Percentiles rank a stretch among this genome's conserved stretches.
These are phyloP conservation scores for Steinernema khuongi DNA, from an alignment of 1,140 invertebrate genomes.

Conservation along the genomic window DNA sequence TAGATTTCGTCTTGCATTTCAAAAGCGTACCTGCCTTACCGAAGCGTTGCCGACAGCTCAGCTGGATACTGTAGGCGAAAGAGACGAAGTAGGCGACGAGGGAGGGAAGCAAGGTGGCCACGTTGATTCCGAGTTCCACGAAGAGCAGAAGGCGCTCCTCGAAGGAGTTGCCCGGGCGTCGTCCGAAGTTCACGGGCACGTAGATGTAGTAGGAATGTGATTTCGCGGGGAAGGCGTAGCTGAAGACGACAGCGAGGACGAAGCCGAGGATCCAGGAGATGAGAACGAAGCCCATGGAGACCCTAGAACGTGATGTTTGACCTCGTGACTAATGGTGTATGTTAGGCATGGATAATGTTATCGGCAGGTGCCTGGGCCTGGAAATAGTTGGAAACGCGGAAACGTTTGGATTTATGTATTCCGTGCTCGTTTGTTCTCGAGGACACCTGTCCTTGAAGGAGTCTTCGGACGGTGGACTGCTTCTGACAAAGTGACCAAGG, in stretches of 20 bases:
- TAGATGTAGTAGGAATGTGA: not conserved
- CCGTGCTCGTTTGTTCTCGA: too few species aligned
- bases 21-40: conserved; percentile 6
- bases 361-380: too few species aligned
- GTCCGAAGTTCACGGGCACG: not conserved
- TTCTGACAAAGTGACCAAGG: not conserved
- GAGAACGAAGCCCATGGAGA: not conserved
- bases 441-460: too few species aligned
- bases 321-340: too few species aligned
- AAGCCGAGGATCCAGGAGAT: not conserved
- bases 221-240: not conserved
- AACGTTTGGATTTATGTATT: too few species aligned
- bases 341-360: too few species aligned
- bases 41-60: not conserved
- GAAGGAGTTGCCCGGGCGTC: not conserved
- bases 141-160: not conserved
- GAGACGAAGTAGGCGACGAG: not conserved
- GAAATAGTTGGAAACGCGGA: too few species aligned
- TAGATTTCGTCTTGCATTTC: too few species aligned
- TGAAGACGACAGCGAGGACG: not conserved
- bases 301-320: not conserved
- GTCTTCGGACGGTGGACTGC: not conserved
- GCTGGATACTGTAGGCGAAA: not conserved
- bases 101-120: not conserved
- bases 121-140: not conserved